Evolutionary conservation across 2,113 vertebrate species (phyloP), one percentile per base, ranked within the genome.

Genomic region (Varanus komodoensis): DNA sequence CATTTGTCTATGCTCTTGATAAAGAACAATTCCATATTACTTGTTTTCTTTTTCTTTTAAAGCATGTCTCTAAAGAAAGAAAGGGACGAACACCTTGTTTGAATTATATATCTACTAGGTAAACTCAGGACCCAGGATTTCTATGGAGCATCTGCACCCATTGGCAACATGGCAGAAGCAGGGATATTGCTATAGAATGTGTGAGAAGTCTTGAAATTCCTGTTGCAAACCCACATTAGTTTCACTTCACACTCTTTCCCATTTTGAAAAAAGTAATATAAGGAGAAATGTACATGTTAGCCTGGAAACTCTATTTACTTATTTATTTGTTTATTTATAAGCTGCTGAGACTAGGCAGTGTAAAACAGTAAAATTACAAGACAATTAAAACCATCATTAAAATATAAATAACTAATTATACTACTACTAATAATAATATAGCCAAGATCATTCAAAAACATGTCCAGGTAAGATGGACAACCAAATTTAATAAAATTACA

Each of bases 1-100:
- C 69, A 90, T 95, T 91, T 92, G 74, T 81, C 93, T 88, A 48
- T 81, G 52, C 87, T 91, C 81, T 82, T 89, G 77, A 87, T 67
- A 34, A 44, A 3, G 38, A 44, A 44, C 38, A 44, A 44, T 44
- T 44, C 38, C 38, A 44, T 3, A 44, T 44, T 44, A 44, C 38
- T 44, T 44, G 38, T 44, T 44, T 44, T 44, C 3, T 44, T 44
- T 44, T 44, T 44, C 38, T 44, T 44, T 44, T 44, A 44, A 44
- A 44, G 38, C 38, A 44, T 44, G 38, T 44, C 38, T 44, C 38
- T 44, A 44, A 44, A 44, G 38, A 44, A 44, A 44, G 38, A 44
- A 44, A 44, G 34, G 38, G 57, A 87, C 15, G 64, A 77, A 48
- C 29, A 44, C 8, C 5, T 48, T 19, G 17, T 87, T 67, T 32